Percentiles rank a stretch among this genome's conserved stretches.
phyloP scores from a whole-genome alignment of 64 coral and sea anemone species.

The Dendronephthya gigantea region DNA sequence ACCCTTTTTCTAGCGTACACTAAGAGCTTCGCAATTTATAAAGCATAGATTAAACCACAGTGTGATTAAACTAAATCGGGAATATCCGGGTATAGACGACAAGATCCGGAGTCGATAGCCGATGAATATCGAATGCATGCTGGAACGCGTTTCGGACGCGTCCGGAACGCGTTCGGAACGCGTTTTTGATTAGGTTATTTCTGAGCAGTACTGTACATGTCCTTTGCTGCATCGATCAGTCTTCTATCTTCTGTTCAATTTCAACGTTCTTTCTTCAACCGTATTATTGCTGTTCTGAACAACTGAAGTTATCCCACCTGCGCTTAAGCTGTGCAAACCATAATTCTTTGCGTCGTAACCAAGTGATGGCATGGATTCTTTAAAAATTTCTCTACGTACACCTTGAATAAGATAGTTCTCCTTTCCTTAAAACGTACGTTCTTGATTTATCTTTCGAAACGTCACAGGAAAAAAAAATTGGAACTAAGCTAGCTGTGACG shows the following conservation, averaged over 20 bases:
- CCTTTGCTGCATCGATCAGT: not conserved
- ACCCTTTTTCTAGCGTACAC: no score
- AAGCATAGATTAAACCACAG: no score
- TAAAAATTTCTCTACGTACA: conserved; percentile 42
- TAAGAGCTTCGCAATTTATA: no score
- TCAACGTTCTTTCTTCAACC: conserved; percentile 32
- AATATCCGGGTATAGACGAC: no score
- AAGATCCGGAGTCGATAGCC: no score
- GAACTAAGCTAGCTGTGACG: not conserved
- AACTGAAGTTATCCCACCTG: conserved; percentile 36
- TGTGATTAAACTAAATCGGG: no score
- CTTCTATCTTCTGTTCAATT: conserved; percentile 47
- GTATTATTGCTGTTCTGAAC: conserved; percentile 21
- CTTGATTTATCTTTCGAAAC: not conserved
- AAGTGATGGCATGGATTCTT: conserved; percentile 32
- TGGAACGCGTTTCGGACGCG: no score
- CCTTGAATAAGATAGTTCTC: conserved; percentile 15
- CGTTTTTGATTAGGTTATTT: no score
- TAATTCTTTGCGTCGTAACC: conserved; percentile 29
- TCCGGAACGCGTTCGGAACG: no score
- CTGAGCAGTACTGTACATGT: no score
- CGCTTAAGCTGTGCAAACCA: conserved; percentile 37
- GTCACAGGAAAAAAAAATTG: not conserved
- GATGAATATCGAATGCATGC: no score
- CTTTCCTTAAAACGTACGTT: conserved; percentile 4